Evolutionary conservation across 2,888 invertebrate species (phyloP).

Genomic region (Ectemnius continuus): DNA sequence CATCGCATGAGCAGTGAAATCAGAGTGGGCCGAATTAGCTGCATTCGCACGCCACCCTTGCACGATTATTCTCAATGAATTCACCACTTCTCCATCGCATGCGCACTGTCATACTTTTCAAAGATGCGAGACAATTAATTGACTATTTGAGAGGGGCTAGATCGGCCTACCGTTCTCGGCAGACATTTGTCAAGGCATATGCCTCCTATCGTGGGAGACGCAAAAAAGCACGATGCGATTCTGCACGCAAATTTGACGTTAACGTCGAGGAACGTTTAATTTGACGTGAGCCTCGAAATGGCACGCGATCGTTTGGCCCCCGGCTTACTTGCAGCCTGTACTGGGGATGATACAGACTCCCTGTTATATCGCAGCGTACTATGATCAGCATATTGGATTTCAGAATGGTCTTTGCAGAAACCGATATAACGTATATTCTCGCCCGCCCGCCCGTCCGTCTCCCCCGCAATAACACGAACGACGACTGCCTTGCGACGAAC

Average conservation of each 20-base stretch:
- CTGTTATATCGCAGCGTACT: slow-evolving; percentile 15
- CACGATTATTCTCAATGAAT: slow-evolving; percentile 1
- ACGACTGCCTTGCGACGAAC: neutral
- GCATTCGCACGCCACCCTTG: slow-evolving; percentile 11
- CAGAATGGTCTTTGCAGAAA: slow-evolving; percentile 10
- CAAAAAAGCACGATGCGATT: slow-evolving; percentile 17
- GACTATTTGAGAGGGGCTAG: neutral
- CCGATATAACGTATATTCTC: neutral
- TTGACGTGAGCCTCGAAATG: slow-evolving; percentile 68
- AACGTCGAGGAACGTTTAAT: slow-evolving; percentile 74
- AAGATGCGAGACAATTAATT: neutral
- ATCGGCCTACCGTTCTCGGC: neutral
- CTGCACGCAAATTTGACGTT: slow-evolving; percentile 75
- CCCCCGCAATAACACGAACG: slow-evolving; percentile 5
- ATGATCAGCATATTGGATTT: slow-evolving; percentile 33
- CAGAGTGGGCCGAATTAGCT: slow-evolving; percentile 23
- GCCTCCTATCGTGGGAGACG: slow-evolving; percentile 23
- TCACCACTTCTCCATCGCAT: neutral
- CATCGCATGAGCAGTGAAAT: slow-evolving; percentile 38
- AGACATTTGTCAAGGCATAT: slow-evolving; percentile 26
- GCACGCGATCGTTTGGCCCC: slow-evolving; percentile 66
- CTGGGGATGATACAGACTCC: slow-evolving; percentile 33
- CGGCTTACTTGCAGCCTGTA: slow-evolving; percentile 15
- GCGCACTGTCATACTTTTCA: neutral
- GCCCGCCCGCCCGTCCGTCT: neutral